A percentile compares a stretch with the other conserved stretches of the same genome.
Conservation (phyloP, 2,797 vertebrate species). For the Protosalanx chinensis region DNA sequence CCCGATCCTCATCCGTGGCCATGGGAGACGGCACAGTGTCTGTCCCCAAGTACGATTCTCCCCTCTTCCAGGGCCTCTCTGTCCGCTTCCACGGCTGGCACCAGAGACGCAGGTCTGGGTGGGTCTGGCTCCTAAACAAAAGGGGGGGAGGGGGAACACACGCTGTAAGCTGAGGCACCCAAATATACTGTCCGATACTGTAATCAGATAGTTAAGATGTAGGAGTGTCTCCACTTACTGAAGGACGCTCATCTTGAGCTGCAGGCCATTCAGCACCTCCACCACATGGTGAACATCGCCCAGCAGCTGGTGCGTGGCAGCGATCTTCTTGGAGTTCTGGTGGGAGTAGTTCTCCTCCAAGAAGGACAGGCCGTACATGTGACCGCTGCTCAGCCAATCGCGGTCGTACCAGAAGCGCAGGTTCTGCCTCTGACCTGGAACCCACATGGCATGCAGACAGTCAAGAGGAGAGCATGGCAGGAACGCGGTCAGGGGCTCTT, state of each 20-base stretch:
- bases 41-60: constrained; percentile 53
- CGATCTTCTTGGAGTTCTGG: constrained; percentile 94
- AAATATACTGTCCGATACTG: background rate
- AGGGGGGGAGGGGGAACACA: background rate
- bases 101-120: constrained; percentile 91
- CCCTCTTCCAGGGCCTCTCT: constrained; percentile 71
- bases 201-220: background rate
- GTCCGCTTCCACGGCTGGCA: constrained; percentile 89
- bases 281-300: constrained; percentile 92
- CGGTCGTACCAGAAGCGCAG: constrained; percentile 94
- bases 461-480: too few relatives aligned
- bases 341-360: constrained; percentile 95
- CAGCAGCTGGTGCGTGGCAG: constrained; percentile 92
- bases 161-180: background rate
- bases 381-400: constrained; percentile 89
- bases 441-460: too few relatives aligned
- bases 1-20: constrained; percentile 62
- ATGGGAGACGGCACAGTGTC: constrained; percentile 50
- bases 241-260: constrained; percentile 92
- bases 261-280: constrained; percentile 88
- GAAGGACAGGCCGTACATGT: constrained; percentile 93
- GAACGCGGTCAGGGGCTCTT: background rate
- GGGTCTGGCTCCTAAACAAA: constrained; percentile 84
- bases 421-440: constrained; percentile 87
- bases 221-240: constrained; percentile 72